These are phyloP conservation scores for Balaenoptera acutorostrata DNA, from an alignment of 2,113 vertebrate species.

Conservation along the genomic window DNA sequence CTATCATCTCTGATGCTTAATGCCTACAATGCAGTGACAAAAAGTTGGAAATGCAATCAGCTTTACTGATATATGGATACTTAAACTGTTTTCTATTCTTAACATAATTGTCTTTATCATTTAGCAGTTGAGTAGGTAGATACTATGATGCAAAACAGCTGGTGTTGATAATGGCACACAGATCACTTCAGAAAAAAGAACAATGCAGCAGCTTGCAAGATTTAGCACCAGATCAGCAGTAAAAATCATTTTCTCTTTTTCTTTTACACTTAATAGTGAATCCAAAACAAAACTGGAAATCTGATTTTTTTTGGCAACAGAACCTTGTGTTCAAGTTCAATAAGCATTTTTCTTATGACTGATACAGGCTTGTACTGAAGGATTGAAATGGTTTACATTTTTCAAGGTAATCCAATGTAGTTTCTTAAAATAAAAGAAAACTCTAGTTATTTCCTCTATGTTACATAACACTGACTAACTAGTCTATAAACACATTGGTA, in stretches of 20 bases:
- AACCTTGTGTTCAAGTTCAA: not conserved
- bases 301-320: not conserved
- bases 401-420: not conserved
- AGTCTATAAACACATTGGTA: not conserved
- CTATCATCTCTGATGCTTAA: slow-evolving; percentile 19
- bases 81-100: slow-evolving; percentile 40
- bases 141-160: not conserved
- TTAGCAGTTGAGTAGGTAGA: not conserved
- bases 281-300: not conserved
- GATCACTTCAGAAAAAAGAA: not conserved
- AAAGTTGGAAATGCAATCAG: slow-evolving; percentile 43
- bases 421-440: not conserved
- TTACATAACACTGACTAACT: not conserved
- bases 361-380: slow-evolving; percentile 7
- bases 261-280: not conserved
- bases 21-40: not conserved
- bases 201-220: not conserved
- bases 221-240: not conserved
- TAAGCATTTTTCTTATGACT: not conserved
- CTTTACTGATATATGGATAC: not conserved
- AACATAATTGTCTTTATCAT: not conserved
- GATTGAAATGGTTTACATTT: not conserved
- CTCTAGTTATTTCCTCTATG: not conserved
- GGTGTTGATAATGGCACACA: not conserved
- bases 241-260: not conserved